Evolutionary conservation across 2,113 vertebrate species (phyloP).

Genomic region (Cyphomyrus discorhynchus): DNA sequence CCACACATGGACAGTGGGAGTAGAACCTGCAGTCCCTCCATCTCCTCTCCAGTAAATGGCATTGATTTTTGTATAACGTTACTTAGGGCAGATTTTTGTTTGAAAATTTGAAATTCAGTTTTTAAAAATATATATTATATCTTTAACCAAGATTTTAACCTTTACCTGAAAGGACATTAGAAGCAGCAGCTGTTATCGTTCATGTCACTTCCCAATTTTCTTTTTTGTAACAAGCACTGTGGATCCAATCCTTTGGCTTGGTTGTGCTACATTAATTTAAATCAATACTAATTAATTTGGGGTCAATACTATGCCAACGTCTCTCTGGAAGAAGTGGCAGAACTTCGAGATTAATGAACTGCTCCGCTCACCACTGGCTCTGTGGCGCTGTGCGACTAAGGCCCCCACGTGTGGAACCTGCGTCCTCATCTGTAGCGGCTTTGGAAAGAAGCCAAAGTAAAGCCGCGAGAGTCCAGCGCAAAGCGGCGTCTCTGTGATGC

Average conservation of each 20-base stretch:
- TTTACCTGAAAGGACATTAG: neutral
- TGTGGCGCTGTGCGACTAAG: neutral
- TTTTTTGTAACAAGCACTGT: conserved; percentile 21
- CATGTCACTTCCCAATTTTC: neutral
- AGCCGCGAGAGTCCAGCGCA: neutral
- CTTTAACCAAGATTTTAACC: neutral
- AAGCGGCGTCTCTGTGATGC: neutral
- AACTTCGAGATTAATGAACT: conserved; percentile 49
- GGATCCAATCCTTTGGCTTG: conserved; percentile 28
- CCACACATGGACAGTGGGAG: neutral
- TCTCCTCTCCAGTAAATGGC: neutral
- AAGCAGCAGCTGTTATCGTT: neutral
- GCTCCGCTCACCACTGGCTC: conserved; percentile 13
- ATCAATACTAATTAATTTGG: conserved; percentile 59
- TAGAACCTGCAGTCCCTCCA: neutral
- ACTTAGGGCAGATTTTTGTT: neutral
- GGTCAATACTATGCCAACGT: conserved; percentile 44
- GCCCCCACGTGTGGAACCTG: neutral
- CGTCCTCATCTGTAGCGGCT: neutral
- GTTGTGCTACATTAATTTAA: conserved; percentile 50
- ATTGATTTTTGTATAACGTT: neutral
- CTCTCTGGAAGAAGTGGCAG: conserved; percentile 33
- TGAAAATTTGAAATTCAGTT: neutral
- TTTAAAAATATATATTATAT: neutral
- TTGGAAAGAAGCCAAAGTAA: neutral